Conservation (phyloP, 2,113 vertebrate species). For the Cercocebus atys region DNA sequence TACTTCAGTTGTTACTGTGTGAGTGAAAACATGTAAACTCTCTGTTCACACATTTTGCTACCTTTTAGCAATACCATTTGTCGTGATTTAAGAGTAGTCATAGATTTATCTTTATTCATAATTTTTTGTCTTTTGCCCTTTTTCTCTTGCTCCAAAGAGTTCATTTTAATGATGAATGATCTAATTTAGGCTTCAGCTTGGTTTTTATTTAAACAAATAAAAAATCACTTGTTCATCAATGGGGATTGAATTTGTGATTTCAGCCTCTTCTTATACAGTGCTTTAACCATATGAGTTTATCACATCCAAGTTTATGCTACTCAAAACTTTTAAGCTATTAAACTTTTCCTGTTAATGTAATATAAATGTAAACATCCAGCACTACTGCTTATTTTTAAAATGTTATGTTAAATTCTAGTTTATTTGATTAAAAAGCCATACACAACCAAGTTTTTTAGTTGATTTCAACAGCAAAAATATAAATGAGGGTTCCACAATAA, state of each 20-base stretch:
- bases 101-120: background rate
- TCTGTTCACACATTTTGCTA: background rate
- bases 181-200: conserved; percentile 9
- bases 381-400: background rate
- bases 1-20: background rate
- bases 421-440: background rate
- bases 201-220: background rate
- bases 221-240: background rate
- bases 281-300: background rate
- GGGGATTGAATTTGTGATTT: background rate
- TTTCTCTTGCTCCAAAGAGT: background rate
- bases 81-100: background rate
- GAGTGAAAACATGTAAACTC: background rate
- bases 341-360: background rate
- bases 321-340: conserved; percentile 14
- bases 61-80: background rate
- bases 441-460: background rate
- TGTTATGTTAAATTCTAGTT: background rate
- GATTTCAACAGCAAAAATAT: background rate
- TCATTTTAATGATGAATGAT: conserved; percentile 18
- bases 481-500: background rate
- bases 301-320: background rate
- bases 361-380: background rate
- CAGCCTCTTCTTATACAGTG: background rate
- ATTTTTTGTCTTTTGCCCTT: background rate